Evolutionary conservation across 2,797 vertebrate genomes (phyloP).

Genomic region (Myiotriccus ornatus): DNA sequence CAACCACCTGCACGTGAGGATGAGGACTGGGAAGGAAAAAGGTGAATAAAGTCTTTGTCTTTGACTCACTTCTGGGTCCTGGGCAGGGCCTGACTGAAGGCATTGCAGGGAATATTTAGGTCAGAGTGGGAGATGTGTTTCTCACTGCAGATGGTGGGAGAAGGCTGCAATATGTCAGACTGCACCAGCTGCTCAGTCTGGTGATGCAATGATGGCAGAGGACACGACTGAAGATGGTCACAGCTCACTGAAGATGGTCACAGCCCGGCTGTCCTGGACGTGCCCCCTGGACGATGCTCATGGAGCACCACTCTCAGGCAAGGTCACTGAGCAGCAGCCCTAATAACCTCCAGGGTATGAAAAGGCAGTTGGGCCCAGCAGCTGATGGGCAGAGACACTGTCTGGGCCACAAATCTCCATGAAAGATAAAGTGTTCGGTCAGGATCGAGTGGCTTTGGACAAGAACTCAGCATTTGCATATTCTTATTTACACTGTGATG

Average conservation of each 20-base stretch:
- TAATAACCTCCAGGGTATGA: not conserved
- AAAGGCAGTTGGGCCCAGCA: not conserved
- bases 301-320: not conserved
- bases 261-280: not conserved
- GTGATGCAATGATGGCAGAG: not conserved
- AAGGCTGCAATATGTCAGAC: slow-evolving; percentile 1
- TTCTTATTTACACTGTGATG: not conserved
- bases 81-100: not conserved
- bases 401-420: not conserved
- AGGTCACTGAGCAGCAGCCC: not conserved
- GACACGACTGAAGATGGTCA: not conserved
- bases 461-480: not conserved
- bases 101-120: not conserved
- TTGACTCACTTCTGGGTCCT: not conserved
- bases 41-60: not conserved
- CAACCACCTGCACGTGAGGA: not conserved
- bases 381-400: not conserved
- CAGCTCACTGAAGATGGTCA: not conserved
- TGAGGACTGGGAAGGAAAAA: not conserved
- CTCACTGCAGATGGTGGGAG: not conserved
- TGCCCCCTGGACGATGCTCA: too few species aligned
- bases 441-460: not conserved
- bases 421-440: not conserved
- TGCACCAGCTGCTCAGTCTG: not conserved
- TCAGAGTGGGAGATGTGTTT: not conserved